A percentile compares a stretch with the other conserved stretches of the same genome.
Evolutionary conservation across 2,888 invertebrate genomes (phyloP).

Genomic region (Mactromeris polynyma): DNA sequence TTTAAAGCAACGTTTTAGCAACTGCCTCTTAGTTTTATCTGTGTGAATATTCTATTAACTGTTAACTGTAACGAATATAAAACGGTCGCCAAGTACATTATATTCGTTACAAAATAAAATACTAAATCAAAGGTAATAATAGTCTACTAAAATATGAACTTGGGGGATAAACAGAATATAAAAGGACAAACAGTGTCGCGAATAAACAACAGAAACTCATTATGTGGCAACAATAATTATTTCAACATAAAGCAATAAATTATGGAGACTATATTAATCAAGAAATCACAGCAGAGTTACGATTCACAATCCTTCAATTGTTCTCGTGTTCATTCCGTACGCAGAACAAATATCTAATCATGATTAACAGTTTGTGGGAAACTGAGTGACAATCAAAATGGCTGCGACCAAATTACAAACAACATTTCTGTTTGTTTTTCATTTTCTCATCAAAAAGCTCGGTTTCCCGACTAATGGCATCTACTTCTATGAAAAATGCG

Average conservation of each 20-base stretch:
- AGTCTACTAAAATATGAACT: too few relatives aligned
- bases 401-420: constrained; percentile 5
- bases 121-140: too few relatives aligned
- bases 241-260: not conserved
- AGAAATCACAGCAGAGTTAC: not conserved
- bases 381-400: not conserved
- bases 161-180: not conserved
- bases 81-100: too few relatives aligned
- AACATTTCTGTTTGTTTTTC: constrained; percentile 19
- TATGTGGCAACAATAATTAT: not conserved
- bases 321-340: not conserved
- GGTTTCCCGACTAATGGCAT: constrained; percentile 28
- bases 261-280: not conserved
- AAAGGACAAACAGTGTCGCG: not conserved
- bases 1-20: too few relatives aligned
- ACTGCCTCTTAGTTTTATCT: too few relatives aligned
- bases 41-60: too few relatives aligned
- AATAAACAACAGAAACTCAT: not conserved
- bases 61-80: too few relatives aligned
- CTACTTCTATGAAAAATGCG: constrained; percentile 10
- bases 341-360: not conserved
- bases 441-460: constrained; percentile 23
- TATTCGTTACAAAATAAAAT: too few relatives aligned
- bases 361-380: constrained; percentile 8
- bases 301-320: not conserved